phyloP scores from a whole-genome alignment of 2,113 vertebrate genomes.

The Heptranchias perlo region DNA sequence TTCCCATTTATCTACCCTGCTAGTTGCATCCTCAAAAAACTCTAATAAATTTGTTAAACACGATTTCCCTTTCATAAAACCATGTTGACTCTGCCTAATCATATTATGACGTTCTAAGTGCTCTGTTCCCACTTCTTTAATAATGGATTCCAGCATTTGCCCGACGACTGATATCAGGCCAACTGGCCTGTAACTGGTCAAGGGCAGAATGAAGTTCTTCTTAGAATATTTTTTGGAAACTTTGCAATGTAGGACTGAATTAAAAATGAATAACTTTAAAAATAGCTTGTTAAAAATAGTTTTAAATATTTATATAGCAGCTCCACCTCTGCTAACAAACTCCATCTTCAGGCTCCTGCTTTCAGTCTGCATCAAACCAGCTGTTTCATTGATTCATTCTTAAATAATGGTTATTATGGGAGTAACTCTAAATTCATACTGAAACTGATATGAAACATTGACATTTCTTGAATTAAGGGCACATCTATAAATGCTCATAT shows the following conservation, averaged over 20 bases:
- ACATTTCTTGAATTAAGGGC: background rate
- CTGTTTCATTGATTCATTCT: background rate
- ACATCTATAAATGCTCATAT: background rate
- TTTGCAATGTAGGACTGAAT: background rate
- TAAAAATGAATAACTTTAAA: background rate
- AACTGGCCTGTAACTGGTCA: too few species aligned
- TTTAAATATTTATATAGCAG: background rate
- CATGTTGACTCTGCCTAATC: too few species aligned
- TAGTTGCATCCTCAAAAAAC: too few species aligned
- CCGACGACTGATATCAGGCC: too few species aligned
- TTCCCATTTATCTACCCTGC: too few species aligned
- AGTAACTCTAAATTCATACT: background rate
- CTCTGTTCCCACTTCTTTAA: too few species aligned
- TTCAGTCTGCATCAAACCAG: background rate
- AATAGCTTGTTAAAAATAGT: background rate
- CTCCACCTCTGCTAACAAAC: background rate
- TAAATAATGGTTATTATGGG: background rate
- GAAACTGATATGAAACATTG: background rate
- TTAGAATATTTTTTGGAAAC: background rate
- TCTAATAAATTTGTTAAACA: too few species aligned
- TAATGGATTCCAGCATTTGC: too few species aligned
- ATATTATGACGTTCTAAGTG: too few species aligned
- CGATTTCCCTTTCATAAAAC: too few species aligned
- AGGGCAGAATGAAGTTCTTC: background rate
- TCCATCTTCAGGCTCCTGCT: background rate